Percentiles rank a stretch among this genome's conserved stretches.
Evolutionary conservation across 1,140 invertebrate genomes (phyloP).

Genomic region (Ladona fulva): DNA sequence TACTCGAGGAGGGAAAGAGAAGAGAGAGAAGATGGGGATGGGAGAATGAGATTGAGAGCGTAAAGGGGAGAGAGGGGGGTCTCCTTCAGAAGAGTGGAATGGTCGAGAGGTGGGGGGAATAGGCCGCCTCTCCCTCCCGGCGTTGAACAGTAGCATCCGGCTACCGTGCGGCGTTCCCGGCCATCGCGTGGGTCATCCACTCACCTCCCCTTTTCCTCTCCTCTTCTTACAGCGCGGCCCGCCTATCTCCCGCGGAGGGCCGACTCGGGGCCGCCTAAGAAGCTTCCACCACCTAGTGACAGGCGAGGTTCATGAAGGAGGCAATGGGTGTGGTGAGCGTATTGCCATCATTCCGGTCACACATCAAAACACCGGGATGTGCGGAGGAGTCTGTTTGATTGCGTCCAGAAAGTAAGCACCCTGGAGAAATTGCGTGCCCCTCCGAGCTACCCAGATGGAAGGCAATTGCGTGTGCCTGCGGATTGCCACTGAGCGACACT

Average conservation of each 20-base stretch:
- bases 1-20: background rate
- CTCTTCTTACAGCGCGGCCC: background rate
- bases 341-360: background rate
- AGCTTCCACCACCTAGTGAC: background rate
- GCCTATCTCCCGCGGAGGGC: background rate
- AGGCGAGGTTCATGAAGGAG: background rate
- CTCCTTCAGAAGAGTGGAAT: background rate
- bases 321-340: background rate
- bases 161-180: background rate
- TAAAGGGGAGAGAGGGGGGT: background rate
- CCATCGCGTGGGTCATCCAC: slow-evolving; percentile 5
- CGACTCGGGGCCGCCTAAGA: background rate
- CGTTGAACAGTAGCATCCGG: slow-evolving; percentile 2
- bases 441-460: too few species aligned
- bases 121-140: background rate
- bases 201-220: background rate
- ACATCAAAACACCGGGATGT: too few species aligned
- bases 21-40: background rate
- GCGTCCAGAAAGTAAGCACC: too few species aligned
- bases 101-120: background rate
- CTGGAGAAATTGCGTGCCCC: too few species aligned
- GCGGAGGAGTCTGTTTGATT: background rate
- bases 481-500: too few species aligned
- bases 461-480: too few species aligned
- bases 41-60: background rate